Evolutionary conservation across 2,888 invertebrate genomes (phyloP), one percentile per base, ranked within the genome.

Genomic region (Meiosimyza platycephala): DNA sequence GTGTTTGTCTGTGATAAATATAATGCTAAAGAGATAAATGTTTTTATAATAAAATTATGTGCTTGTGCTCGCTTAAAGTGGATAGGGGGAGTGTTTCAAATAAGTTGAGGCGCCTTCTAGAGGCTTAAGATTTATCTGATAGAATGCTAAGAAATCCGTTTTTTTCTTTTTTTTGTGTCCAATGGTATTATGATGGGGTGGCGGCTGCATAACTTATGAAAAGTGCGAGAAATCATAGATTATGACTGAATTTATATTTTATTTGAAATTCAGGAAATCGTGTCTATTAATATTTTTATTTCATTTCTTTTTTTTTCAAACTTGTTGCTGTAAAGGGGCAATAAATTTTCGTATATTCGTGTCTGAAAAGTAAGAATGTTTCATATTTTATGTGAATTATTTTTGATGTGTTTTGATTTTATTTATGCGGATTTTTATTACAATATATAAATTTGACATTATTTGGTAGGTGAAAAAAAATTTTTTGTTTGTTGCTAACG

Each of bases 1-100:
- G 71, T 75, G 79, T 76, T 74, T 76, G 74, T 54, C 70, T 75
- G 64, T 59, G 72, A 74, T 73, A 76, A 75, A 66, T 66, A 65
- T 40, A 60, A 59, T 77, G 74, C 76, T 73, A 80, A 79, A 79
- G 76, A 79, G 83, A 83, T 83, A 84, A 84, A 85, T 83, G 83
- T 79, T 82, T 83, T 79, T 75, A 77, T 80, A 83, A 83, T 82
- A 82, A 83, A 84, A 83, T 85, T 83, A 85, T 80, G 82, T 77
- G 78, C 78, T 79, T 78, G 79, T 70, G 67, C 69, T 74, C 65
- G 72, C 72, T 60, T 22, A 7, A 65, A 55, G 72, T 48, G 6
- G 54, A 50, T 9, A 9, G 9, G 40, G 40, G 9, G 40, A 0
- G 40, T 3, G 40, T 6, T 57, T 57, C 11, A 57, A 57, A 57